Evolutionary conservation across 2,113 vertebrate genomes (phyloP).

Genomic region (Patagioenas fasciata): DNA sequence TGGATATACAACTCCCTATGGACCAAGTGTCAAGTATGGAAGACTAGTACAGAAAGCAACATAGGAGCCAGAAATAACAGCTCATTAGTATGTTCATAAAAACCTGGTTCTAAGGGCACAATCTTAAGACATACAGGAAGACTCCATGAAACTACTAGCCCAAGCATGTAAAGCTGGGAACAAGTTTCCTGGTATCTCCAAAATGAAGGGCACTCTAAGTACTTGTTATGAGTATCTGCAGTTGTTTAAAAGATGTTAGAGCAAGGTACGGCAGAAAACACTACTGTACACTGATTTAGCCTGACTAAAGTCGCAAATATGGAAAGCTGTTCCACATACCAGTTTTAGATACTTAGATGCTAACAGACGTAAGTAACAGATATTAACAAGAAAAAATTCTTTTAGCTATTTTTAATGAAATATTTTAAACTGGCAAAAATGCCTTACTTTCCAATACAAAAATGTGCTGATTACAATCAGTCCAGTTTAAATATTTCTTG

Average conservation of each 20-base stretch:
- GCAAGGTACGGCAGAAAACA: background rate
- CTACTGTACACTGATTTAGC: background rate
- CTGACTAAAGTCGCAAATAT: background rate
- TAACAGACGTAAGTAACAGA: background rate
- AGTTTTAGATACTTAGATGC: background rate
- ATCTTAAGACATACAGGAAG: background rate
- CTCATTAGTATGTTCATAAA: background rate
- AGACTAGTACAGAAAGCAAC: background rate
- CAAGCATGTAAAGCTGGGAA: background rate
- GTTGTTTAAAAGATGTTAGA: background rate
- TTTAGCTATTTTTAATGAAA: background rate
- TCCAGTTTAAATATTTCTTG: background rate
- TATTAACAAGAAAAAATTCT: background rate
- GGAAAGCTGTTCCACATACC: background rate
- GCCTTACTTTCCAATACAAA: background rate
- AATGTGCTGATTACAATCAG: slow-evolving; percentile 24
- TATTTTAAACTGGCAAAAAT: background rate
- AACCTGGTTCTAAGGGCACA: background rate
- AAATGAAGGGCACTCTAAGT: background rate
- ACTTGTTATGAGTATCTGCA: too few species aligned
- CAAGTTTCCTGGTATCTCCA: background rate
- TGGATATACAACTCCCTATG: background rate
- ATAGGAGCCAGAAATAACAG: background rate
- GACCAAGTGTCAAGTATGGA: background rate
- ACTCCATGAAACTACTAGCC: background rate